phyloP scores from a whole-genome alignment of 2,888 invertebrate genomes.

The Amblyjoppa proteus region DNA sequence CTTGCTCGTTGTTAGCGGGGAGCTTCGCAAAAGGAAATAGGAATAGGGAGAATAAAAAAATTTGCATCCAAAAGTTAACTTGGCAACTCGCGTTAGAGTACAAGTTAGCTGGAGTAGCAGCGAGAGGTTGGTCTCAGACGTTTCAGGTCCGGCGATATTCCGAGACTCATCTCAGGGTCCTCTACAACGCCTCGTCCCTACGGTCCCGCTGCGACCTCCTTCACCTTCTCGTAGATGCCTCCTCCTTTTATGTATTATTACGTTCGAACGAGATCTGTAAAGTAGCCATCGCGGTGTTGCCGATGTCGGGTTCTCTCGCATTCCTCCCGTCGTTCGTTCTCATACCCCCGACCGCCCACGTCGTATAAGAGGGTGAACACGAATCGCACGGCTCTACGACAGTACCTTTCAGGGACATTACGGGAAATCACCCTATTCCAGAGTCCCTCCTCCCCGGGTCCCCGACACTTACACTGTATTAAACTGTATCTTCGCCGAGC shows the following conservation, averaged over 20 bases:
- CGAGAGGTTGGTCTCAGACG: constrained; percentile 19
- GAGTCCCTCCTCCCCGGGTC: not conserved
- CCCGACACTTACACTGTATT: constrained; percentile 13
- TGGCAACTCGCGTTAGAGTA: not conserved
- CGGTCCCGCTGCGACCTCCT: constrained; percentile 10
- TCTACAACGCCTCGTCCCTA: not conserved
- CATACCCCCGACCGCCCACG: constrained; percentile 25
- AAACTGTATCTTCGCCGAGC: constrained; percentile 7
- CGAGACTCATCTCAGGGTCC: constrained; percentile 1
- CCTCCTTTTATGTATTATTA: constrained; percentile 55
- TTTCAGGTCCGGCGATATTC: constrained; percentile 35
- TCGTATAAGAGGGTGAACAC: constrained; percentile 45
- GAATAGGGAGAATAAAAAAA: constrained; percentile 1
- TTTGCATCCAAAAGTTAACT: constrained; percentile 24
- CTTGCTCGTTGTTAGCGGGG: not conserved
- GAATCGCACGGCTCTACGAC: constrained; percentile 35
- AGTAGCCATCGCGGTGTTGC: constrained; percentile 27
- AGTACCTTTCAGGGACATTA: constrained; percentile 43
- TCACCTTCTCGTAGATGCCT: not conserved
- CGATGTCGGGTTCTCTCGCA: constrained; percentile 42
- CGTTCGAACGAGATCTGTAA: constrained; percentile 51
- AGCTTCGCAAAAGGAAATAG: not conserved
- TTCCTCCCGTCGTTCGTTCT: constrained; percentile 35
- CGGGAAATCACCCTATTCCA: constrained; percentile 63
- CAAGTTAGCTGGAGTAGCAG: not conserved